Evolutionary conservation across 2,888 invertebrate species (phyloP), one percentile per base, ranked within the genome.

Genomic region (Melieria omissa): DNA sequence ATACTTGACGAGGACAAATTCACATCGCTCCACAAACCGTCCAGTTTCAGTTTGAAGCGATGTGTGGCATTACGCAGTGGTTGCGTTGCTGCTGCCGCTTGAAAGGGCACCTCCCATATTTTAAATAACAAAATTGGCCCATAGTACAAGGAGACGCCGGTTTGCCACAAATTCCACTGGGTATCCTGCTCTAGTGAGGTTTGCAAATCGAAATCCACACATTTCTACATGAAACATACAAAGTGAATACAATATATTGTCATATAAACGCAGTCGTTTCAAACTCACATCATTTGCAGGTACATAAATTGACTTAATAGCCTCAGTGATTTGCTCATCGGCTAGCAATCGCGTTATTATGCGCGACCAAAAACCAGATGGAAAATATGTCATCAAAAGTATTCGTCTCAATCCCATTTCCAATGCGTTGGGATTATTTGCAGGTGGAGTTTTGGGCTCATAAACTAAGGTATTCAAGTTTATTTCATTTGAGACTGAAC

Each of bases 301-400:
- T 8, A 89, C 88, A 81, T 96, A 93, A 77, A 94, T 92, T 0
- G 90, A 89, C 77, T 93, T 89, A 0, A 95, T 92, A 10, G 94
- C 93, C 75, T 93, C 93, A 0, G 93, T 91, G 16, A 96, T 92
- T 47, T 93, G 91, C 77, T 94, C 93, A 84, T 98, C 98, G 0
- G 97, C 97, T 71, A 98, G 88, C 74, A 98, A 91, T n/a, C 98
- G 88, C 0, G 97, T 95, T 75, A 96, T 94, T 41, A 99, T 90
- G 1, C 99, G 89, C 0, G 98, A 95, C 98, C 99, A 99, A 88
- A 99, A 99, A 0, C 99, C 99, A 76, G 96, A 94, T 1, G 99
- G 99, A 84, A 99, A 96, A 88, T 99, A 99, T 0, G 98, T 96
- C 92, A 99, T 93, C 9, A 99, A 90, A 12, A 99, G 89, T 68